Base-by-base conservation (phyloP, 1,140 invertebrate genomes). In the Drosophila nigromelanica region DNA sequence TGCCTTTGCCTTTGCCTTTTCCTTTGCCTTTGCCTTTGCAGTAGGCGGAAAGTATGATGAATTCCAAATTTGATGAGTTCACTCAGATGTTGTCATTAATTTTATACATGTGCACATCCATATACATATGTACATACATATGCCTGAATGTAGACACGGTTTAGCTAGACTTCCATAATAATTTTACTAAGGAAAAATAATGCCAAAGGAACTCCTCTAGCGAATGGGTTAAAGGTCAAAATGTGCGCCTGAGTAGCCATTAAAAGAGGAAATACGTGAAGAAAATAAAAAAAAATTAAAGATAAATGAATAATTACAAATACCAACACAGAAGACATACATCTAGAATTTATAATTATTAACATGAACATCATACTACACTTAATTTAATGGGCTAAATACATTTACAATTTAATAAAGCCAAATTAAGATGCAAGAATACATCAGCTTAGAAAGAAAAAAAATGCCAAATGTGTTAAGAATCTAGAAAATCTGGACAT, bases 51-150 rank as follows among this genome's bases (percentile, higher is more conserved):
- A 85, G 61, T 89, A 89, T 89, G 83, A 89, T 89, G 85, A 89
- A 89, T 89, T 89, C 85, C 83, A 69, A 89, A 89, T 89, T 89
- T 89, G 83, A 89, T 89, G 83, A 89, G 83, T 89, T 89, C 83
- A 89, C 83, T 89, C 83, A 81, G 85, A 80, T 89, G 76, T 82
- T 89, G 83, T 89, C 83, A 89, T 89, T 89, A 89, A 89, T 89
- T 89, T 78, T 89, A 79, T 85, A 80, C 78, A 58, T 71, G 71
- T 59, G 61, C 27, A 52, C 27, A 64, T 2, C 55, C 8, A 39
- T 24, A 51, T 8, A 47, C 27, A 58, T 11, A 8, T 18, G 12
- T 10, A 18, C 5, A 18, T 18, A 48, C 12, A 24, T 27, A 3
- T 40, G 39, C 14, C 0, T 14, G 18, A 11, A 12, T 35, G 8